Conservation (phyloP, 2,888 invertebrate species). For the Lypha dubia region DNA sequence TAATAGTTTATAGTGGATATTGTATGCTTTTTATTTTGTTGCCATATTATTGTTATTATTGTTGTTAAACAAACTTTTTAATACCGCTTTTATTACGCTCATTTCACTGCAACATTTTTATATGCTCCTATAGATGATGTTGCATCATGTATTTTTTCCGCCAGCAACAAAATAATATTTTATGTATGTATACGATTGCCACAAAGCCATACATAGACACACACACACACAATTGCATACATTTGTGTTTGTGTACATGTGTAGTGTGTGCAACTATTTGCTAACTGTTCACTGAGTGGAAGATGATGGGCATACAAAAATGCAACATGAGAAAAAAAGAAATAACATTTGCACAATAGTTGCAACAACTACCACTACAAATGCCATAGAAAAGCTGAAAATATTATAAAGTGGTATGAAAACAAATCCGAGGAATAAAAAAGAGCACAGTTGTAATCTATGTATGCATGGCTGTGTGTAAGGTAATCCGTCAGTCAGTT, state of each 20-base stretch:
- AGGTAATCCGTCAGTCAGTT: slow-evolving; percentile 62
- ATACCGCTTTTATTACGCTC: slow-evolving; percentile 77
- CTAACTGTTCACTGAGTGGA: slow-evolving; percentile 71
- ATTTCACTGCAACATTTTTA: slow-evolving; percentile 74
- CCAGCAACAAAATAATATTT: slow-evolving; percentile 40
- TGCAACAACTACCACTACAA: slow-evolving; percentile 49
- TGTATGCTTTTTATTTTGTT: slow-evolving; percentile 55
- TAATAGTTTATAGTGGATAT: slow-evolving; percentile 51
- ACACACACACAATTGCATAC: background rate
- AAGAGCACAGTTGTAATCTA: slow-evolving; percentile 34
- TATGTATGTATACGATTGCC: slow-evolving; percentile 7
- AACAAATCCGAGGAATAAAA: slow-evolving; percentile 38
- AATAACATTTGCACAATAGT: slow-evolving; percentile 22
- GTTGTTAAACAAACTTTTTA: slow-evolving; percentile 74
- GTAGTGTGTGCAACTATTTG: slow-evolving; percentile 57
- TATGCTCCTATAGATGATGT: slow-evolving; percentile 41
- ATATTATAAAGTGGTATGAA: slow-evolving; percentile 61
- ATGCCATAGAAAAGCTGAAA: slow-evolving; percentile 40
- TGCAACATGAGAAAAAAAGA: slow-evolving; percentile 7
- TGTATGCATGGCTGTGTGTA: background rate
- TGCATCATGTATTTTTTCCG: slow-evolving; percentile 19
- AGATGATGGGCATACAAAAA: slow-evolving; percentile 70
- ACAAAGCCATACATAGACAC: background rate
- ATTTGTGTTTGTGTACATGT: background rate
- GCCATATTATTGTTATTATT: slow-evolving; percentile 68